phyloP scores from a whole-genome alignment of 2,113 vertebrate genomes.

The Dromiciops gliroides region DNA sequence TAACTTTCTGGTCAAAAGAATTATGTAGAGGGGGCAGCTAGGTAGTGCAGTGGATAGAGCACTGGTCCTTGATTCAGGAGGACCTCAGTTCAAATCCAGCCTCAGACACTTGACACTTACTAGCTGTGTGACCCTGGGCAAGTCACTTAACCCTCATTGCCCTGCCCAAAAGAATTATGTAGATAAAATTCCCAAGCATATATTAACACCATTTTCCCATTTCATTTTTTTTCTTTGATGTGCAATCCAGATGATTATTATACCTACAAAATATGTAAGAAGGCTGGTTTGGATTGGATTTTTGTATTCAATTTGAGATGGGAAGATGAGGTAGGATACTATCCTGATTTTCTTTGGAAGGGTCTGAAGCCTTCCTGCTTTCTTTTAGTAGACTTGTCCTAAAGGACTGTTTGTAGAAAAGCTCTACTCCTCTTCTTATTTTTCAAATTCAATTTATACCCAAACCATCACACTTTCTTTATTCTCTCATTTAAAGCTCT shows the following conservation, averaged over 20 bases:
- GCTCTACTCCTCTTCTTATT: neutral
- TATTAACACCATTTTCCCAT: neutral
- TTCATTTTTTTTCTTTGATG: neutral
- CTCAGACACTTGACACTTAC: no score
- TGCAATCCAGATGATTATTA: neutral
- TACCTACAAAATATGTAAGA: neutral
- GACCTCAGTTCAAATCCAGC: no score
- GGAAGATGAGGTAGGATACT: neutral
- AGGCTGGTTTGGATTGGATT: conserved; percentile 16
- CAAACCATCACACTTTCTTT: neutral
- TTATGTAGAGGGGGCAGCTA: no score
- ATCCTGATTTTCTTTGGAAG: neutral
- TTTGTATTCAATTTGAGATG: neutral
- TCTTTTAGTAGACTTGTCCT: neutral
- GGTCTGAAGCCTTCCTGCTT: neutral
- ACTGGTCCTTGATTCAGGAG: no score
- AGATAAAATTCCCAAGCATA: conserved; percentile 26
- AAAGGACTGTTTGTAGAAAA: neutral
- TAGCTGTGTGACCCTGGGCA: no score
- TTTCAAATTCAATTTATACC: neutral
- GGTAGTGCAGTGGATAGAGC: no score
- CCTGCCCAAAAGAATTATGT: conserved; percentile 51
- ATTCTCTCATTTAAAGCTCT: neutral
- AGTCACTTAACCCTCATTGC: no score
- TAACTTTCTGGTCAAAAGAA: conserved; percentile 55